Evolutionary conservation across 92 coral and sea anemone species (phyloP), one percentile per base, ranked within the genome.

Genomic region (Hydrozoanthus gracilis): DNA sequence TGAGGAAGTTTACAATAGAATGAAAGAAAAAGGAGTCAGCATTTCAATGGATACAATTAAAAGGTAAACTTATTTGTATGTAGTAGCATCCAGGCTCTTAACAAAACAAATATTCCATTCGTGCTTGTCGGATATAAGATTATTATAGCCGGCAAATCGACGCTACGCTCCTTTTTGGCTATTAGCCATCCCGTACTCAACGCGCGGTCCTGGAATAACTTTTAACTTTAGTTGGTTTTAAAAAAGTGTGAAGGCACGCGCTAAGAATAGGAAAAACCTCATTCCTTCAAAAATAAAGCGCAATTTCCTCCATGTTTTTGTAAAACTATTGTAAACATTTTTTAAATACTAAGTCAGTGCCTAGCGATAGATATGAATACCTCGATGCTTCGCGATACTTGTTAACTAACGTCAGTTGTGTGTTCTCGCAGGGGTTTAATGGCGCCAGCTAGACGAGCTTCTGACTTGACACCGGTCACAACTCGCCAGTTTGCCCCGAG

Each of bases 401-500:
- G 39, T 27, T 27, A 27, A 27, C 39, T 27, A 27, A 27, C 39
- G 39, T 27, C 2, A 0, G 39, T 20, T 48, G 6, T 71, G 15
- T 50, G 60, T 15, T 13, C 4, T 13, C 55, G 47, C 74, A 94
- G 98, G 86, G 98, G 93, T 17, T 77, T 94, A 60, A 94, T 94
- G 98, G 91, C 95, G 17, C 98, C 98, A 5, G 95, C 98, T 35
- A 92, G 98, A 84, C 89, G 93, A 82, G 98, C 98, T 12, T 83
- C 88, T 44, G 95, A 94, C 44, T 61, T 80, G 11, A 91, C 51
- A 15, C 88, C 86, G 10, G 55, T 88, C 77, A 75, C 95, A 3
- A 66, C 91, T 58, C 78, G 84, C 48, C 72, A 79, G 20, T 64
- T 84, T 70, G 86, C 92, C 46, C 54, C 92, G 16, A 86, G 88